These are phyloP conservation scores for Notarius lentiginosus DNA, from an alignment of 2,113 vertebrate species.

Conservation along the genomic window DNA sequence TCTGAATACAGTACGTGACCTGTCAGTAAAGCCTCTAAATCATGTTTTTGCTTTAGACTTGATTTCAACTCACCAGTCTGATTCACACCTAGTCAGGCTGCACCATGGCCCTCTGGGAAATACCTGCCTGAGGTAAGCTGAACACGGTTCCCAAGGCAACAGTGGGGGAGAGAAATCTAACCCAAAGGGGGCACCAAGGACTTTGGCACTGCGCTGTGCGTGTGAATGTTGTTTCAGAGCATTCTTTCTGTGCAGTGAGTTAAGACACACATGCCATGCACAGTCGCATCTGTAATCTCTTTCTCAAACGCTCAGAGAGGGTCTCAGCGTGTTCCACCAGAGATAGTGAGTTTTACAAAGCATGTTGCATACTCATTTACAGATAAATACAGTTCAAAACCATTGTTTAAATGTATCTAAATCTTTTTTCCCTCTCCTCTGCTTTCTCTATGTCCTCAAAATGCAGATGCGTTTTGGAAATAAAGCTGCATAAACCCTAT, in stretches of 20 bases:
- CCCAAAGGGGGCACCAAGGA: slow-evolving; percentile 3
- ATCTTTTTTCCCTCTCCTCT: background rate
- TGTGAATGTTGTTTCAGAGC: background rate
- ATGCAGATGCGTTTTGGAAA: background rate
- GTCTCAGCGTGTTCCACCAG: background rate
- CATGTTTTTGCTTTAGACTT: slow-evolving; percentile 10
- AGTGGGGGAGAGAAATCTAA: slow-evolving; percentile 56
- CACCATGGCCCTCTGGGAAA: slow-evolving; percentile 42
- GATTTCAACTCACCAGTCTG: slow-evolving; percentile 3
- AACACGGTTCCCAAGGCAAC: slow-evolving; percentile 52
- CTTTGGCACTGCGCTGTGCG: background rate
- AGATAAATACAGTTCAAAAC: background rate
- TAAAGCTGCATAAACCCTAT: background rate
- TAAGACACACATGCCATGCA: slow-evolving; percentile 54
- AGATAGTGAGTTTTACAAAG: background rate
- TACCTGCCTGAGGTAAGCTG: slow-evolving; percentile 47
- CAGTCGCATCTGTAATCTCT: slow-evolving; percentile 39
- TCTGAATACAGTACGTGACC: slow-evolving; percentile 7
- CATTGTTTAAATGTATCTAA: background rate
- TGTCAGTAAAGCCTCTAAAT: slow-evolving; percentile 5
- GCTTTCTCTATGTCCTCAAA: background rate
- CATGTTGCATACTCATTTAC: background rate
- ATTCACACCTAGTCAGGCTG: slow-evolving; percentile 1
- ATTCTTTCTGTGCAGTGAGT: slow-evolving; percentile 9
- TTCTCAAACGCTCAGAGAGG: background rate